These are phyloP conservation scores for Chionoecetes opilio DNA, from an alignment of 1,140 invertebrate genomes.

Conservation along the genomic window DNA sequence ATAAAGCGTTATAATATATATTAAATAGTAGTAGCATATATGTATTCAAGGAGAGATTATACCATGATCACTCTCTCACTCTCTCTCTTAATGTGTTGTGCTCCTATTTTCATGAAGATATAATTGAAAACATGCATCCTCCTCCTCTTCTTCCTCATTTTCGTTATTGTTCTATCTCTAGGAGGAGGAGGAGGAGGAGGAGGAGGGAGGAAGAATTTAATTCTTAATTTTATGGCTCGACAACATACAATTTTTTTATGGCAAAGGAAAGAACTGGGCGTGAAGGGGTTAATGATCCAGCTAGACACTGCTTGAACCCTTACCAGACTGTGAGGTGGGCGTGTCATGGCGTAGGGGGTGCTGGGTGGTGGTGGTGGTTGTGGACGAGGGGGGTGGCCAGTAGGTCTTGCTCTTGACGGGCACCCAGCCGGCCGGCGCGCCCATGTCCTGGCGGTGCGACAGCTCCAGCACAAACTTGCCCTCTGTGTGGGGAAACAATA, in stretches of 20 bases:
- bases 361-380: conserved; percentile 74
- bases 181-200: background rate
- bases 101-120: no score
- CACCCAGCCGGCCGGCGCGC: conserved; percentile 90
- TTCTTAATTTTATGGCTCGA: background rate
- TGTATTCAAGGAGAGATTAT: no score
- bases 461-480: conserved; percentile 94
- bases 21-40: no score
- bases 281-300: background rate
- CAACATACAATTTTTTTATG: no score
- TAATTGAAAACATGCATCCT: no score
- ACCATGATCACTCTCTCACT: no score
- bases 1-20: no score
- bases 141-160: no score
- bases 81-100: no score
- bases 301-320: background rate
- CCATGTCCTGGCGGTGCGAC: conserved; percentile 91
- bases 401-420: conserved; percentile 93
- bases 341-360: conserved; percentile 83
- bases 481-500: conserved; percentile 85
- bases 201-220: background rate
- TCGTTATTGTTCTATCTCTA: no score
- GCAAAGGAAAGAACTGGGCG: background rate
- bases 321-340: conserved; percentile 68
- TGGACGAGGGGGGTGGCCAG: conserved; percentile 88